Conservation (phyloP, 2,797 vertebrate genomes). For the Melanotaenia maccullochi region DNA sequence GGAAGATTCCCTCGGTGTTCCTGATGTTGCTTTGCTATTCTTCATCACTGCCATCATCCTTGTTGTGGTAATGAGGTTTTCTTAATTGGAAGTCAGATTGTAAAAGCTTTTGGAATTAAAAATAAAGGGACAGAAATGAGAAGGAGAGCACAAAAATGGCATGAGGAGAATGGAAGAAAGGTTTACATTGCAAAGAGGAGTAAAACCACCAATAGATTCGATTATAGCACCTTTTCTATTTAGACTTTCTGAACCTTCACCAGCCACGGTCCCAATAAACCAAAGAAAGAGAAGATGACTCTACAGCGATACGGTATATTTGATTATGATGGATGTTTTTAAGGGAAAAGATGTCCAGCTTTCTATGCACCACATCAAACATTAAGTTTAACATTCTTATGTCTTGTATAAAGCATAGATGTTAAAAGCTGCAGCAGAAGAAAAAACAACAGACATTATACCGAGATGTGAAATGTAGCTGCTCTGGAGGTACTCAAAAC, state of each 20-base stretch:
- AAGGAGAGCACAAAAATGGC: background rate
- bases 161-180: background rate
- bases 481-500: constrained; percentile 38
- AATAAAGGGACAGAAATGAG: background rate
- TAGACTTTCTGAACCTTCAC: constrained; percentile 5
- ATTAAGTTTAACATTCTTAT: constrained; percentile 47
- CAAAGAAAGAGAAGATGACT: constrained; percentile 23
- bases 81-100: constrained; percentile 43
- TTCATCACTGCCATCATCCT: constrained; percentile 56
- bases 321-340: too few species aligned
- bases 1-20: constrained; percentile 54
- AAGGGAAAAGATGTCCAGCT: constrained; percentile 34
- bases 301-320: constrained; percentile 18
- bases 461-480: constrained; percentile 53
- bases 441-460: constrained; percentile 65
- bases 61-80: constrained; percentile 56
- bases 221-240: constrained; percentile 19
- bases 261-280: constrained; percentile 27
- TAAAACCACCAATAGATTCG: constrained; percentile 3
- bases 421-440: constrained; percentile 45
- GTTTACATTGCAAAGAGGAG: background rate
- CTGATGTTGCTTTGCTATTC: constrained; percentile 46
- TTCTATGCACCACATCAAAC: constrained; percentile 59
- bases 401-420: constrained; percentile 46
- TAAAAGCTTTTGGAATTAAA: background rate